phyloP scores from a whole-genome alignment of 2,797 vertebrate species.

The Natrix natrix region DNA sequence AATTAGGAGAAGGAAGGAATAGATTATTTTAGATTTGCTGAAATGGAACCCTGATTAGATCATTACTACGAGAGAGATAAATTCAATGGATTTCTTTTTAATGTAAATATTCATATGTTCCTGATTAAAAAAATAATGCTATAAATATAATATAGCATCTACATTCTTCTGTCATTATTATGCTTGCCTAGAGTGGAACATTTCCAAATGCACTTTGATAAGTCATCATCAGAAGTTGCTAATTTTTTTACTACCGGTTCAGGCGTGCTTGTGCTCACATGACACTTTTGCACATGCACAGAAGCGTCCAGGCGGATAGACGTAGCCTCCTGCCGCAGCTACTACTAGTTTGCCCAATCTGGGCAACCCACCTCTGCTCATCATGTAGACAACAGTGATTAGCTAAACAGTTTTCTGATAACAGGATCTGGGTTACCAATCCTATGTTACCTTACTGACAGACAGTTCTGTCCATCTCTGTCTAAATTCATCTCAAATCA shows the following conservation, averaged over 20 bases:
- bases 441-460: neutral
- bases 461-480: neutral
- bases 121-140: neutral
- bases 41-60: neutral
- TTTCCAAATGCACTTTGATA: neutral
- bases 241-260: too few relatives aligned
- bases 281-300: too few relatives aligned
- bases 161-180: too few relatives aligned
- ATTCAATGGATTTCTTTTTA: neutral
- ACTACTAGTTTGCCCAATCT: too few relatives aligned
- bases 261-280: too few relatives aligned
- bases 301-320: too few relatives aligned
- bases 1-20: neutral
- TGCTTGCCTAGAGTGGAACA: neutral
- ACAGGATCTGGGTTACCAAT: neutral
- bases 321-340: too few relatives aligned
- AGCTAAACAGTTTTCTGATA: neutral
- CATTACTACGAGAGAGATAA: neutral
- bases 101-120: neutral
- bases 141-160: neutral
- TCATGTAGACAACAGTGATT: neutral
- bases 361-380: too few relatives aligned
- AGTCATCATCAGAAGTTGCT: neutral
- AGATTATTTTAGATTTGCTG: neutral
- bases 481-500: neutral